Base-by-base conservation (phyloP, 1,140 invertebrate genomes). In the Aporrectodea caliginosa region DNA sequence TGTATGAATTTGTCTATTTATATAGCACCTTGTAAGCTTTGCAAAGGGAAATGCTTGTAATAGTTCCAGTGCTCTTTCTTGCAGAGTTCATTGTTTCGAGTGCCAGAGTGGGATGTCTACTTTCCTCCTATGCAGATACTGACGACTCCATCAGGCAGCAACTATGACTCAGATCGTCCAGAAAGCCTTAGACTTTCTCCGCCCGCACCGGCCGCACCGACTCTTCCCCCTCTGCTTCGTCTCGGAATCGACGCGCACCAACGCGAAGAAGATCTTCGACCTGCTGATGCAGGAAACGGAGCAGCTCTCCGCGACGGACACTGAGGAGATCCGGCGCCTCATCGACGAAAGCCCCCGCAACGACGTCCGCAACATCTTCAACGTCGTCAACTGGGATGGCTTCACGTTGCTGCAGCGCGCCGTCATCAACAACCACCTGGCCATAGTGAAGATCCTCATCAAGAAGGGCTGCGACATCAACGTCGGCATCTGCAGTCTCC, bases 381-480 rank as follows among this genome's bases (percentile, higher is more conserved):
- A 35, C 1, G 74, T 80, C 12, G 79, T 80, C 33, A 80, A 80
- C 69, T 80, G 75, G 75, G 75, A 80, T 33, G 79, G 79, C 35
- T 80, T 77, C 31, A 80, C 79, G 30, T 58, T 80, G 32, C 75
- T 80, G 2, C 79, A 80, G 70, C 31, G 79, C 16, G 73, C 79
- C 27, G 73, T 80, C 27, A 73, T 80, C 27, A 77, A 69, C 31
- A 80, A 80, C 69, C 74, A 77, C 69, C 33, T 76, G 73, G 27
- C 75, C 30, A 34, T 80, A 33, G 79, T 80, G 32, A 80, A 80
- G 73, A 29, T 80, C 27, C 73, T 80, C 1, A 35, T 80, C 29
- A 80, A 80, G 71, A 80, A 80, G 69, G 79, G 79, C 16, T 77
- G 73, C 71, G 79, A 80, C 14, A 68, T 80, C 31, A 80, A 80